Evolutionary conservation across 1,140 invertebrate genomes (phyloP).

Genomic region (Drosophila sproati): DNA sequence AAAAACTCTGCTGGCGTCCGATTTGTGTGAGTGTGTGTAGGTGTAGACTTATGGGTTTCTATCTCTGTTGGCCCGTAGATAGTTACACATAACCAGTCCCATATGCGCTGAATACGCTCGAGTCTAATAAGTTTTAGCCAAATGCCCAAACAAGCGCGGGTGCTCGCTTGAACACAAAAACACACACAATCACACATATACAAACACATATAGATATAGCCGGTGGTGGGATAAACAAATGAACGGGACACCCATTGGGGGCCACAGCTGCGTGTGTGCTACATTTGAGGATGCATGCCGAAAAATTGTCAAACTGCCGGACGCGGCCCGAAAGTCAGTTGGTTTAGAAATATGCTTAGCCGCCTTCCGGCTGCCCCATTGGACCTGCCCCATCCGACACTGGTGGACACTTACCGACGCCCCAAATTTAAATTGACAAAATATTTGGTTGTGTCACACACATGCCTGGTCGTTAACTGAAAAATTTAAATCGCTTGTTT

Average conservation of each 20-base stretch:
- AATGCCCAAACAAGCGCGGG: conserved; percentile 72
- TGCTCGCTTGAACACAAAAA: conserved; percentile 8
- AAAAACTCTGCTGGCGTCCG: conserved; percentile 52
- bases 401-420: conserved; percentile 30
- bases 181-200: conserved; percentile 38
- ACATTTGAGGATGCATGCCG: conserved; percentile 71
- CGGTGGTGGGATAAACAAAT: conserved; percentile 63
- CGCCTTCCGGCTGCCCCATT: conserved; percentile 30
- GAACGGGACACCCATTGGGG: conserved; percentile 55
- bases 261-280: conserved; percentile 70
- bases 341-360: conserved; percentile 71
- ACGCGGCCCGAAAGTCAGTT: conserved; percentile 70
- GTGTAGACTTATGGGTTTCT: conserved; percentile 19
- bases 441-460: conserved; percentile 60
- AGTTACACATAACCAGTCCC: conserved; percentile 59
- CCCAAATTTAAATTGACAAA: conserved; percentile 80
- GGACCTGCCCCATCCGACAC: not conserved
- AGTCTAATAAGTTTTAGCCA: conserved; percentile 80
- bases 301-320: conserved; percentile 78
- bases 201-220: not conserved
- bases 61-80: conserved; percentile 48
- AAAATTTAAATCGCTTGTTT: conserved; percentile 60
- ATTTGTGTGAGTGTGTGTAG: conserved; percentile 40
- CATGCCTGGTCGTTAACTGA: conserved; percentile 48
- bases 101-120: conserved; percentile 77